A percentile compares a stretch with the other conserved stretches of the same genome.
phyloP scores from a whole-genome alignment of 2,888 invertebrate species.

The Ophion slaviceki region DNA sequence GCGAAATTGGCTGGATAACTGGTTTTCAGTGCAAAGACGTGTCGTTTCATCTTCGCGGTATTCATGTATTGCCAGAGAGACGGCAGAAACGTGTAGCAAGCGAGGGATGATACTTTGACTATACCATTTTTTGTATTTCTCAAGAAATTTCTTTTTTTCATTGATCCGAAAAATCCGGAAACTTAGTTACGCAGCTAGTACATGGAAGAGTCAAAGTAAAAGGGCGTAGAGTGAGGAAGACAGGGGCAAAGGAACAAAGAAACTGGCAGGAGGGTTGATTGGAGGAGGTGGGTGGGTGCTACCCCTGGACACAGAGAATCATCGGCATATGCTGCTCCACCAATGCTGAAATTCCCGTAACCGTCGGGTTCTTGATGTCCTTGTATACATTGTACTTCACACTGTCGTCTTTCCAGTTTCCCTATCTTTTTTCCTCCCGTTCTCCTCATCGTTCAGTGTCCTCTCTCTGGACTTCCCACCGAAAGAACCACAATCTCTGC shows the following conservation, averaged over 20 bases:
- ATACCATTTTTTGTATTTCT: no score
- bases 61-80: no score
- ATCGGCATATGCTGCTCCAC: conserved; percentile 67
- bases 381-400: conserved; percentile 6
- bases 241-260: conserved; percentile 66
- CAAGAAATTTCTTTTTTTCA: no score
- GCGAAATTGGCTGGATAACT: no score
- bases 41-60: no score
- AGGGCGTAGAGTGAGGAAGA: neutral
- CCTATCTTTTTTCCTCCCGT: conserved; percentile 14
- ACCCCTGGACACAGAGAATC: conserved; percentile 55
- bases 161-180: no score
- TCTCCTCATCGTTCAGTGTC: conserved; percentile 25
- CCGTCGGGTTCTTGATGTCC: conserved; percentile 31
- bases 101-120: no score
- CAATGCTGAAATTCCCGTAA: conserved; percentile 61
- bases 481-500: conserved; percentile 39
- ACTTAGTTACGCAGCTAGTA: no score
- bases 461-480: conserved; percentile 22
- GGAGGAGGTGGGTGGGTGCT: conserved; percentile 23
- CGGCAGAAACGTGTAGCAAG: no score
- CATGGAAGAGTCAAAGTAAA: conserved; percentile 8
- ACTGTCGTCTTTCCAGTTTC: conserved; percentile 12
- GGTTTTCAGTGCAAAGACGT: no score
- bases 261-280: conserved; percentile 52